These are phyloP conservation scores for Scyliorhinus canicula DNA, from an alignment of 2,797 vertebrate genomes.

Conservation along the genomic window DNA sequence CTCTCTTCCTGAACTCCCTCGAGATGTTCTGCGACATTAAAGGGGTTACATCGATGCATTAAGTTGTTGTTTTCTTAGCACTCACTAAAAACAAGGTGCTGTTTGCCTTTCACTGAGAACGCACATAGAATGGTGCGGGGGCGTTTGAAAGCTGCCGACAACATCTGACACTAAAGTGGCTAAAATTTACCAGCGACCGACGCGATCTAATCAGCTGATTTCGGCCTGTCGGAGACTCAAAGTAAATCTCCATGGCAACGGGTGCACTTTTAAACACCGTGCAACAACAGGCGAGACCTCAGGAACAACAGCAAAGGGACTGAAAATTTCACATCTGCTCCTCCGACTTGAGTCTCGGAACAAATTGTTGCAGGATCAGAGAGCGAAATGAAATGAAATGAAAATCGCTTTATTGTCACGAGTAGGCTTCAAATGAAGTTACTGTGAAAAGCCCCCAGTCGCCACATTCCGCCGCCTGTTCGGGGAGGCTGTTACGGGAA, in stretches of 20 bases:
- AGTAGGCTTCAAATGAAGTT: too few species aligned
- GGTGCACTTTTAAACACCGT: background rate
- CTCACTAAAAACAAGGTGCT: background rate
- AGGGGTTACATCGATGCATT: background rate
- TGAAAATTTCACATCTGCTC: background rate
- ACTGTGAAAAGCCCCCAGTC: too few species aligned
- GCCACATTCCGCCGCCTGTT: too few species aligned
- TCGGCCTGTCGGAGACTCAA: background rate
- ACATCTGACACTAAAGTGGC: background rate
- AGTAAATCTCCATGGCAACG: background rate
- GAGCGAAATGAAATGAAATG: too few species aligned
- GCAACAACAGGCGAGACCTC: background rate
- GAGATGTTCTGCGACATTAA: background rate
- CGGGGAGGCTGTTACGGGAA: too few species aligned
- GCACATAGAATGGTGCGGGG: background rate
- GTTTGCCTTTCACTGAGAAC: background rate
- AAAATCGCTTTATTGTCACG: too few species aligned
- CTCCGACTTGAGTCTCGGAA: background rate
- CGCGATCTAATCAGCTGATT: background rate
- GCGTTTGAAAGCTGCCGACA: background rate
- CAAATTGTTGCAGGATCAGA: background rate
- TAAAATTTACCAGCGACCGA: background rate
- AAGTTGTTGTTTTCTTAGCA: background rate
- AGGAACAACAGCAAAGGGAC: background rate
- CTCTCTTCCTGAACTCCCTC: background rate